Evolutionary conservation across 1,140 invertebrate species (phyloP).

Genomic region (Dryas iulia): DNA sequence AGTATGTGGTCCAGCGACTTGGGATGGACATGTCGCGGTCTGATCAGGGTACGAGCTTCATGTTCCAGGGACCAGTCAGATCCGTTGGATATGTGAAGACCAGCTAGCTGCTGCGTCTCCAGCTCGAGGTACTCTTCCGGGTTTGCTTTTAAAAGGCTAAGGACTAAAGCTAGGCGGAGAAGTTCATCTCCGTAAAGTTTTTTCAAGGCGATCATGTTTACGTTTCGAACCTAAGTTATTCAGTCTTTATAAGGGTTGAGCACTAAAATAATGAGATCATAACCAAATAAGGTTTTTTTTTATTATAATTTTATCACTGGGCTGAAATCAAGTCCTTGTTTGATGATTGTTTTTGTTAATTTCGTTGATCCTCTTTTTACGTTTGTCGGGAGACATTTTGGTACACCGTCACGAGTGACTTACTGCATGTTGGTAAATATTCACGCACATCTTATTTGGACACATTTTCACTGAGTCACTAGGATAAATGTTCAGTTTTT

Average conservation of each 20-base stretch:
- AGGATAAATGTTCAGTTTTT: conserved; percentile 26
- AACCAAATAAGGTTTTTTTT: conserved; percentile 30
- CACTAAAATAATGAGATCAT: conserved; percentile 75
- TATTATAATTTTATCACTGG: conserved; percentile 27
- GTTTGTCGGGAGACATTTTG: conserved; percentile 74
- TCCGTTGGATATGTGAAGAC: conserved; percentile 83
- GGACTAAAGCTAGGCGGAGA: conserved; percentile 87
- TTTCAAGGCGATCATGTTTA: conserved; percentile 85
- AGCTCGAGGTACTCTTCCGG: conserved; percentile 84
- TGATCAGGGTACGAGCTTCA: conserved; percentile 77
- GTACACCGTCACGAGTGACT: conserved; percentile 46
- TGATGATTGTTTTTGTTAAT: conserved; percentile 34
- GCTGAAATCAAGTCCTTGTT: conserved; percentile 51
- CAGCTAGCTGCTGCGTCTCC: conserved; percentile 76
- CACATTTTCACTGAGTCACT: conserved; percentile 58
- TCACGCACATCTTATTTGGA: conserved; percentile 40
- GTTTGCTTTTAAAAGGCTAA: conserved; percentile 88
- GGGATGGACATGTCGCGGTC: conserved; percentile 84
- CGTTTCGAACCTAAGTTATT: conserved; percentile 37
- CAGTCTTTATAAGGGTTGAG: conserved; percentile 63
- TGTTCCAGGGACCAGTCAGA: conserved; percentile 83
- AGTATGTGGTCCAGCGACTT: conserved; percentile 88
- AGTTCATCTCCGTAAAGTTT: conserved; percentile 90
- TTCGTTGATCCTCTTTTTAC: conserved; percentile 52
- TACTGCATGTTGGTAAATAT: conserved; percentile 24